Evolutionary conservation across 2,113 vertebrate species (phyloP), one percentile per base, ranked within the genome.

Genomic region (Rhineura floridana): DNA sequence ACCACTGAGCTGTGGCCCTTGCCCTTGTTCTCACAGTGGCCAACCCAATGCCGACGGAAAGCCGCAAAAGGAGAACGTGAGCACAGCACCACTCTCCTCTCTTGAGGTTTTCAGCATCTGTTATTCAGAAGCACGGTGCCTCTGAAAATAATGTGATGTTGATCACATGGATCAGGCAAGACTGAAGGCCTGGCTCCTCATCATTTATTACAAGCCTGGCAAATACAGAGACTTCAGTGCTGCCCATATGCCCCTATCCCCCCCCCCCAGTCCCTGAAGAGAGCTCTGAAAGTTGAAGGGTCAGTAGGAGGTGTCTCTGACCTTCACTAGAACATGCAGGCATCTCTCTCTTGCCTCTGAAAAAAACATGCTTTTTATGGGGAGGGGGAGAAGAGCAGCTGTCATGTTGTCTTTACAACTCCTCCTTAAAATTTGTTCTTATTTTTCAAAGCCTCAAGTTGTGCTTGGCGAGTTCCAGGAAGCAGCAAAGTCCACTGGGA

Each of bases 391-490:
- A 87, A 13, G 75, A 81, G 70, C 42, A 73, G 69, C 67, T 75
- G 63, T 62, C 52, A 87, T 82, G 83, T 91, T 94, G 95, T 88
- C 81, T 84, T 94, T 90, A 84, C 90, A 88, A 90, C 52, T 83
- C 42, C 87, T 52, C 91, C 86, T 87, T 62, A 77, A 88, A 93
- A 93, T 89, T 83, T 83, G 85, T 92, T 93, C 25, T 85, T 81
- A 84, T 93, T 95, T 88, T 96, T 92, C 90, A 94, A 94, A 92
- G 90, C 83, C 80, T 92, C 88, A 86, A 67, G 88, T 96, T 93
- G 91, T 70, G 81, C 83, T 23, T 17, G 91, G 85, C 79, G 89
- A 87, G 88, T 94, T 96, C 93, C 94, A 95, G 92, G 92, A 95
- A 96, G 94, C 83, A 90, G 83, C 91, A 88, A 87, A 91, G 93